Evolutionary conservation across 2,888 invertebrate genomes (phyloP), one percentile per base, ranked within the genome.

Genomic region (Catonia carolina): DNA sequence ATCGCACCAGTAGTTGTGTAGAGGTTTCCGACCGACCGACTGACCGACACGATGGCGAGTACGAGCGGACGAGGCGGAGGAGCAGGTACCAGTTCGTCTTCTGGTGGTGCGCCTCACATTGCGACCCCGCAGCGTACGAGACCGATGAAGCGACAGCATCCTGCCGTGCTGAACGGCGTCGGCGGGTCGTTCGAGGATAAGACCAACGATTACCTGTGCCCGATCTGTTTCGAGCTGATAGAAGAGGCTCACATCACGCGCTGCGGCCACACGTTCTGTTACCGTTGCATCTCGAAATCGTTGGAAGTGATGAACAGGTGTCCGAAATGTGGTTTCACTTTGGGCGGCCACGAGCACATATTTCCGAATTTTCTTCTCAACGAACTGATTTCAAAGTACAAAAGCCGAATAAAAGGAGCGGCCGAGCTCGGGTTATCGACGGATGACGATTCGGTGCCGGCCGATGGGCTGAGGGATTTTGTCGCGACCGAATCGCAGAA

Each of bases 231-330:
- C 73, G 89, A 91, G 71, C 75, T 89, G 48, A 89, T 94, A 60
- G 85, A 86, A 64, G 92, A 92, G 72, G 92, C 94, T 0, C 86
- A 91, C 72, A 90, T 94, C 68, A 93, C 93, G 0, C 83, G 86
- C 64, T 94, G 95, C 73, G 94, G 94, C 0, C 94, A 95, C 71
- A 92, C 92, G 1, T 95, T 90, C 75, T 95, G 95, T 73, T 84
- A 82, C 69, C 78, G 81, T 15, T 95, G 94, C 72, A 88, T 94
- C 49, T 73, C 75, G 17, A 80, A 79, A 63, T 80, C 84, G 2
- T 74, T 89, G 36, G 83, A 85, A 66, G 73, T 76, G 2, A 78
- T 76, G 59, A 80, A 82, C 58, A 77, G 86, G 45, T 94, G 93
- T 71, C 92, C 93, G 1, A 89, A 89, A 71, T 94, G 93, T 71